These are phyloP conservation scores for Varanus salvator DNA, from an alignment of 2,113 vertebrate species.

Conservation along the genomic window DNA sequence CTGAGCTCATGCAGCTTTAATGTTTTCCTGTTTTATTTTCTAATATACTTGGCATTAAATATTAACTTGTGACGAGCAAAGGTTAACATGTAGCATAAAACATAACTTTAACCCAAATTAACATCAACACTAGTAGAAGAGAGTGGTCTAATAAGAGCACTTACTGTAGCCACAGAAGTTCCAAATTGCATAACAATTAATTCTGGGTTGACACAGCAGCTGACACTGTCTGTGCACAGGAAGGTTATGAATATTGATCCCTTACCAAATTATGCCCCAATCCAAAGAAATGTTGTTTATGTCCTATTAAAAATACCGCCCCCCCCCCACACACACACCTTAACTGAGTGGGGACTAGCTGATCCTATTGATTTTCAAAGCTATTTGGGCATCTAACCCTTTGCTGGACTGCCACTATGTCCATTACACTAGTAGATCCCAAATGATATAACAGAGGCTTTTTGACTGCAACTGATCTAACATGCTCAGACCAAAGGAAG, in stretches of 20 bases:
- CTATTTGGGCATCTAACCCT: too few relatives aligned
- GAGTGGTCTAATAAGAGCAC: constrained; percentile 67
- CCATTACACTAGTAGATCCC: constrained; percentile 57
- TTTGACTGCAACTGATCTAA: constrained; percentile 53
- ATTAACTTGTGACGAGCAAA: constrained; percentile 61
- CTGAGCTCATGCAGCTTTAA: constrained; percentile 51
- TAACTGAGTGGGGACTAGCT: neutral
- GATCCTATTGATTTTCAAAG: neutral
- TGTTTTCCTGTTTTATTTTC: constrained; percentile 58
- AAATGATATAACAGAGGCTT: constrained; percentile 58
- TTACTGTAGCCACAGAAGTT: constrained; percentile 62
- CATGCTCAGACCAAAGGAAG: constrained; percentile 42
- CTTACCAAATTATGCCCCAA: constrained; percentile 48
- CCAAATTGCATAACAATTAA: constrained; percentile 72
- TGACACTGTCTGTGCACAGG: constrained; percentile 63
- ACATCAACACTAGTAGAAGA: constrained; percentile 49
- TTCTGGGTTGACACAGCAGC: constrained; percentile 61
- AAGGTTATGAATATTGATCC: constrained; percentile 54
- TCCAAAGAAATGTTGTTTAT: neutral
- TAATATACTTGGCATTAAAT: constrained; percentile 68
- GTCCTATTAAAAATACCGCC: neutral
- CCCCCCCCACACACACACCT: too few relatives aligned
- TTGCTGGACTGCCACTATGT: neutral
- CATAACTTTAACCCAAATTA: constrained; percentile 34
- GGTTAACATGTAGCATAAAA: constrained; percentile 60